A percentile compares a stretch with the other conserved stretches of the same genome.
Evolutionary conservation across 2,888 invertebrate species (phyloP).

Genomic region (Drosophila anomalipes): DNA sequence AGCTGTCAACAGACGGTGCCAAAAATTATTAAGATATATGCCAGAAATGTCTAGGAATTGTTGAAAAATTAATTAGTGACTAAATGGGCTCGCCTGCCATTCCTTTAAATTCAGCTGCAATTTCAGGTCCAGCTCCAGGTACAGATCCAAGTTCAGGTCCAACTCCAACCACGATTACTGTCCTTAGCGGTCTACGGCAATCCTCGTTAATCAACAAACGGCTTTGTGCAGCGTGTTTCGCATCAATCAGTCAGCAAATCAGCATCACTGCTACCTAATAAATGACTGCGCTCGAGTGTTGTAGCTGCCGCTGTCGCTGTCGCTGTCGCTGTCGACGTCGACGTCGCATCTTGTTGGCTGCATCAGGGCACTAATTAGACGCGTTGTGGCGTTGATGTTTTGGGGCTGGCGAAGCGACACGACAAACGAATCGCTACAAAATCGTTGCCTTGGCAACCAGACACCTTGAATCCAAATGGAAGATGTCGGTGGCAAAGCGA

Average conservation of each 20-base stretch:
- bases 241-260: slow-evolving; percentile 25
- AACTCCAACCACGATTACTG: background rate
- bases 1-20: slow-evolving; percentile 58
- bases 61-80: slow-evolving; percentile 69
- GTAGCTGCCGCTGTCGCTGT: background rate
- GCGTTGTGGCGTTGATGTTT: slow-evolving; percentile 53
- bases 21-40: slow-evolving; percentile 79
- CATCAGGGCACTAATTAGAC: slow-evolving; percentile 69
- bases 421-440: slow-evolving; percentile 46
- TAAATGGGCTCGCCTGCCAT: slow-evolving; percentile 59
- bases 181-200: slow-evolving; percentile 26
- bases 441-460: slow-evolving; percentile 28
- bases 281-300: slow-evolving; percentile 51
- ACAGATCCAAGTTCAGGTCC: background rate
- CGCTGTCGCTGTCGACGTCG: slow-evolving; percentile 7
- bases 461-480: slow-evolving; percentile 1
- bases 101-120: slow-evolving; percentile 1
- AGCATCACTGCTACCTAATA: slow-evolving; percentile 53
- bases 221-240: slow-evolving; percentile 20
- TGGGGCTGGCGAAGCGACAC: slow-evolving; percentile 24
- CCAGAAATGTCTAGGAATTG: slow-evolving; percentile 43
- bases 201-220: slow-evolving; percentile 58
- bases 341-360: slow-evolving; percentile 48
- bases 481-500: background rate
- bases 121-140: background rate